A percentile compares a stretch with the other conserved stretches of the same genome.
Evolutionary conservation across 2,888 invertebrate species (phyloP).

Genomic region (Drosophila pseudotakahashii): DNA sequence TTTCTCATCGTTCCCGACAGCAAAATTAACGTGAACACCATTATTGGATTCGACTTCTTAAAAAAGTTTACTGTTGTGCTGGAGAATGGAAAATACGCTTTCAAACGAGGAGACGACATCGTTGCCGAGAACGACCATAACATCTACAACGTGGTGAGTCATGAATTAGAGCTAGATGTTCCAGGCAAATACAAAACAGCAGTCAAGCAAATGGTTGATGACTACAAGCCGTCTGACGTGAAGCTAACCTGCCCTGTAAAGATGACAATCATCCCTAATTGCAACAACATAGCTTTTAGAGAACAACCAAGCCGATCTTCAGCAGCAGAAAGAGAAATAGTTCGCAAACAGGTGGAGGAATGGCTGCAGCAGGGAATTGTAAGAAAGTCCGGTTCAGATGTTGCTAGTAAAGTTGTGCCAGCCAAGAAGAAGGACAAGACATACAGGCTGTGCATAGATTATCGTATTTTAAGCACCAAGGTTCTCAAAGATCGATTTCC

Average conservation of each 20-base stretch:
- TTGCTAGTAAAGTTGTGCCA: background rate
- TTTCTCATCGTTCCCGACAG: background rate
- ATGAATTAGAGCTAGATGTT: background rate
- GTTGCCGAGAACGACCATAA: background rate
- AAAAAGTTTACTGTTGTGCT: slow-evolving; percentile 1
- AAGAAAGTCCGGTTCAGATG: background rate
- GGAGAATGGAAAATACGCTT: slow-evolving; percentile 2
- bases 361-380: background rate
- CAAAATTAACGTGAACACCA: background rate
- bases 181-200: background rate
- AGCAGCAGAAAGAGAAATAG: slow-evolving; percentile 1
- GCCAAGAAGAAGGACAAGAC: slow-evolving; percentile 1
- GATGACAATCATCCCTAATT: background rate
- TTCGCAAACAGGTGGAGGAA: background rate
- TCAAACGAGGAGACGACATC: background rate
- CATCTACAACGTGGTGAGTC: slow-evolving; percentile 2
- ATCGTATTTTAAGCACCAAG: slow-evolving; percentile 1
- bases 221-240: background rate
- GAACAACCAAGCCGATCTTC: background rate
- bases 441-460: background rate
- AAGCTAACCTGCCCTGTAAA: background rate
- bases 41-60: background rate
- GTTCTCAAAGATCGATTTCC: slow-evolving; percentile 4
- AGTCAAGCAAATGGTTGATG: background rate
- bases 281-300: background rate